A percentile compares a stretch with the other conserved stretches of the same genome.
Evolutionary conservation across 1,140 invertebrate species (phyloP).

Genomic region (Euura saliciscinereae): DNA sequence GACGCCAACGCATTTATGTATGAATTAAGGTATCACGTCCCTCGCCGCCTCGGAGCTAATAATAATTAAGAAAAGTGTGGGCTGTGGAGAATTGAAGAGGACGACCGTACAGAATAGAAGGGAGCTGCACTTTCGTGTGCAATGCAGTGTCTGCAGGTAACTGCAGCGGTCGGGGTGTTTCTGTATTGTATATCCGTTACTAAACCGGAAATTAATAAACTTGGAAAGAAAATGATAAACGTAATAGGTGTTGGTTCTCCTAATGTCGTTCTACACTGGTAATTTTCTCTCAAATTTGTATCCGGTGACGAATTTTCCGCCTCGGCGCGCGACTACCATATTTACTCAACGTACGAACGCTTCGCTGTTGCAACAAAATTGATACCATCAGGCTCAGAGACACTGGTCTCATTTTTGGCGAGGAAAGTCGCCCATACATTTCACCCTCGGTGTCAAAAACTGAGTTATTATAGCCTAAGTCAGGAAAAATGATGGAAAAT

Average conservation of each 20-base stretch:
- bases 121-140: too few relatives aligned
- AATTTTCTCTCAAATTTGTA: conserved; percentile 4
- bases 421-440: too few relatives aligned
- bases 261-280: neutral
- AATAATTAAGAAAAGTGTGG: neutral
- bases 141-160: neutral
- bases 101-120: too few relatives aligned
- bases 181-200: neutral
- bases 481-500: too few relatives aligned
- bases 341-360: neutral
- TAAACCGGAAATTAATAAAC: neutral
- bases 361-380: neutral
- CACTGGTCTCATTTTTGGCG: too few relatives aligned
- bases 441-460: too few relatives aligned
- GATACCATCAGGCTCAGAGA: neutral
- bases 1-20: too few relatives aligned
- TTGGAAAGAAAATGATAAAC: neutral
- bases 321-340: neutral
- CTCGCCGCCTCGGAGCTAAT: neutral
- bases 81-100: neutral
- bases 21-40: too few relatives aligned
- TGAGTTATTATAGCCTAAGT: too few relatives aligned
- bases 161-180: neutral
- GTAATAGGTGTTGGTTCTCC: conserved; percentile 3
- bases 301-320: neutral